Conservation (phyloP, 2,888 invertebrate genomes). For the Dynastes hyllus region DNA sequence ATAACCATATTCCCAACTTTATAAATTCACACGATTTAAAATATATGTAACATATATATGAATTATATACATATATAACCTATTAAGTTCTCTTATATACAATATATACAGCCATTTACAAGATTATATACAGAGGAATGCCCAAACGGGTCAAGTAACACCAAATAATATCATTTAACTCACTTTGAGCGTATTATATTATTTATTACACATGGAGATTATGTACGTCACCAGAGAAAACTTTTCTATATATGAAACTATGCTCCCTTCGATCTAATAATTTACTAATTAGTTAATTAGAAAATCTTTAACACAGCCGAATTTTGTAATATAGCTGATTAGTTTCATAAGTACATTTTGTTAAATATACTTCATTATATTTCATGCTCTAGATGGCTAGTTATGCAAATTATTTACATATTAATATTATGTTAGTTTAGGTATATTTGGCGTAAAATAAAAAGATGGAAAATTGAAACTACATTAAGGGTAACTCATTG, state of each 20-base stretch:
- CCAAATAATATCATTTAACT: constrained; percentile 59
- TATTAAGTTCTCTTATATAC: constrained; percentile 67
- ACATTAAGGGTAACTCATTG: no score
- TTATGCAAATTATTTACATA: constrained; percentile 39
- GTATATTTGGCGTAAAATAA: not conserved
- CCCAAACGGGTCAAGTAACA: constrained; percentile 66
- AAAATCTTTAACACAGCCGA: constrained; percentile 49
- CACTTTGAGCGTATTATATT: constrained; percentile 63
- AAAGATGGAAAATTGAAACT: no score
- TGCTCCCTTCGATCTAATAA: constrained; percentile 44
- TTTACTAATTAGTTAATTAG: constrained; percentile 42
- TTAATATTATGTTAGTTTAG: constrained; percentile 14
- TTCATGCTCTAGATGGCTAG: constrained; percentile 33
- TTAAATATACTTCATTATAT: constrained; percentile 32
- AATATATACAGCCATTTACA: constrained; percentile 68
- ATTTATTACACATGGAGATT: constrained; percentile 46
- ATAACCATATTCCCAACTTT: constrained; percentile 53
- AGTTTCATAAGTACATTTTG: constrained; percentile 45
- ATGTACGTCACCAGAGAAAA: constrained; percentile 47
- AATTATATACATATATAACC: constrained; percentile 54
- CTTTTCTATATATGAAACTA: constrained; percentile 49
- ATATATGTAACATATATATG: constrained; percentile 62
- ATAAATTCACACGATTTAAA: constrained; percentile 69
- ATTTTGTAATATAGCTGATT: constrained; percentile 48
- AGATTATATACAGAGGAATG: constrained; percentile 68